phyloP scores from a whole-genome alignment of 2,113 vertebrate genomes.

The Atractosteus spatula region DNA sequence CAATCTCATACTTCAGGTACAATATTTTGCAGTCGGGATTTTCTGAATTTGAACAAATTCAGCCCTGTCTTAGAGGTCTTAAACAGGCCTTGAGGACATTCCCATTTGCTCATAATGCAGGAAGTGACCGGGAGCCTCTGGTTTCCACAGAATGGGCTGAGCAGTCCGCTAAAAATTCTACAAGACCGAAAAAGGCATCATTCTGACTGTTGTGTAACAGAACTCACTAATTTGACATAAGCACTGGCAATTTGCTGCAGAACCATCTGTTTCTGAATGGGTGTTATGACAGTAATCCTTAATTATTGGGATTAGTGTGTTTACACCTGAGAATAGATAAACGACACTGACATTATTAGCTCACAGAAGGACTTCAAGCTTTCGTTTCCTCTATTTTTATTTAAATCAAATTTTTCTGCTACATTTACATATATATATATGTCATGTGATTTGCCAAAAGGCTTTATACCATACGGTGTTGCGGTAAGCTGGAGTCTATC shows the following conservation, averaged over 20 bases:
- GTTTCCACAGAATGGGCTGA: too few relatives aligned
- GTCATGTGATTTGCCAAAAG: too few relatives aligned
- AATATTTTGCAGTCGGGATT: constrained; percentile 11
- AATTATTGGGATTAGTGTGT: not conserved
- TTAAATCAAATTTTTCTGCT: too few relatives aligned
- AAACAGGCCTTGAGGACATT: too few relatives aligned
- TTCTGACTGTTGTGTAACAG: not conserved
- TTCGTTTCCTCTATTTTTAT: not conserved
- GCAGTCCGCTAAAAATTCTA: too few relatives aligned
- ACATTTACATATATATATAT: too few relatives aligned
- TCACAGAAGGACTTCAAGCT: not conserved
- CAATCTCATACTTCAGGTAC: not conserved
- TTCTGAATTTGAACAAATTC: not conserved
- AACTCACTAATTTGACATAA: constrained; percentile 8
- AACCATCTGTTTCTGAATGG: not conserved
- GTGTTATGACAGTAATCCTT: not conserved
- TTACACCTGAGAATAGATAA: not conserved
- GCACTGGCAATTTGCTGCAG: not conserved
- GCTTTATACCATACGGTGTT: too few relatives aligned
- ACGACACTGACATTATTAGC: not conserved
- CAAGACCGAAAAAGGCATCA: too few relatives aligned
- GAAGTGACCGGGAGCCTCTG: too few relatives aligned
- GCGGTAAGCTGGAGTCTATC: too few relatives aligned
- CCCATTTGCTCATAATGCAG: too few relatives aligned
- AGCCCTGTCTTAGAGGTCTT: not conserved